Percentiles rank a stretch among this genome's conserved stretches.
Evolutionary conservation across 2,888 invertebrate species (phyloP).

Genomic region (Pegoplata infirma): DNA sequence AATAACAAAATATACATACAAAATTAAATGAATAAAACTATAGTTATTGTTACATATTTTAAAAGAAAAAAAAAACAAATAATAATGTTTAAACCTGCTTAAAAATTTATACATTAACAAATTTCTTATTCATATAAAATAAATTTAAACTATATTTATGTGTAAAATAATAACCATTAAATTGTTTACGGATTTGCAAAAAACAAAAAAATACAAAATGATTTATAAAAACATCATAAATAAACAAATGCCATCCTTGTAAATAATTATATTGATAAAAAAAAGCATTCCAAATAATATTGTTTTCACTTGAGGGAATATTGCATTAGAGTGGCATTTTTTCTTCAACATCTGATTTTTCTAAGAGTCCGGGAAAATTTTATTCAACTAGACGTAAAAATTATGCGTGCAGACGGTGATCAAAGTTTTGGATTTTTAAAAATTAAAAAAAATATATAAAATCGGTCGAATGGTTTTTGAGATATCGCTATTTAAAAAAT

Average conservation of each 20-base stretch:
- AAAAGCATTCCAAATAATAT: slow-evolving; percentile 77
- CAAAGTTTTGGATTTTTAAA: too few relatives aligned
- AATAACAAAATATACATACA: background rate
- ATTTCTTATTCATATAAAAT: slow-evolving; percentile 19
- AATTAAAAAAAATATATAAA: too few relatives aligned
- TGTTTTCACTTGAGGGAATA: slow-evolving; percentile 70
- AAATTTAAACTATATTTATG: slow-evolving; percentile 30
- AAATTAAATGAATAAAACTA: background rate
- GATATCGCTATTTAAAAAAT: too few relatives aligned
- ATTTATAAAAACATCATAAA: slow-evolving; percentile 39
- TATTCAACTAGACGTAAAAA: too few relatives aligned
- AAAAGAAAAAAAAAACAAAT: slow-evolving; percentile 30
- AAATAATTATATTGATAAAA: slow-evolving; percentile 76
- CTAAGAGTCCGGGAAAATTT: too few relatives aligned
- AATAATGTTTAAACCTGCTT: too few relatives aligned
- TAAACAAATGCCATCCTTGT: slow-evolving; percentile 74
- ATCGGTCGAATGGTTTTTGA: too few relatives aligned
- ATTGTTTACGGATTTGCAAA: slow-evolving; percentile 34
- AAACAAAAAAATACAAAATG: slow-evolving; percentile 14
- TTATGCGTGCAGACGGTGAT: too few relatives aligned
- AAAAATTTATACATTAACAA: slow-evolving; percentile 20
- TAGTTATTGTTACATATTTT: slow-evolving; percentile 28
- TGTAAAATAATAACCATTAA: slow-evolving; percentile 19
- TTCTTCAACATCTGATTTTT: too few relatives aligned
- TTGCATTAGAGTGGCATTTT: too few relatives aligned